Base-by-base conservation (phyloP, 2,113 vertebrate species). In the Turnix velox region DNA sequence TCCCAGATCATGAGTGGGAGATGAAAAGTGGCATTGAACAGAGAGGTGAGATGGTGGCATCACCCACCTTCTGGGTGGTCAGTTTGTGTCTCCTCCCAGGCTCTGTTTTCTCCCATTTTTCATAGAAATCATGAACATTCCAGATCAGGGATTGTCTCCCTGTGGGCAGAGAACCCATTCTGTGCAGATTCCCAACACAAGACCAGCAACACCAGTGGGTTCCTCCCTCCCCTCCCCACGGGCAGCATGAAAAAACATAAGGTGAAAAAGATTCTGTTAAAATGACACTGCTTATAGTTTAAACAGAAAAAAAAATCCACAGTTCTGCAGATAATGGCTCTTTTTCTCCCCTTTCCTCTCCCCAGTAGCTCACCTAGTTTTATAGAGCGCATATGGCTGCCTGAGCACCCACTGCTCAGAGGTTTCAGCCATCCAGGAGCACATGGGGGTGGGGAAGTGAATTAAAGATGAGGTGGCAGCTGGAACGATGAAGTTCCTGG, bases 381-480 rank as follows among this genome's bases (percentile, higher is more conserved):
- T 83, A 40, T 39, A 43, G 59, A 80, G 51, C 74, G 25, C 71
- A 27, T 33, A 40, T 57, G 67, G 92, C 68, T 59, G 42, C 77
- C 71, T 0, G 25, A 43, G 69, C 93, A 48, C 88, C 84, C 86
- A 51, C 88, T 10, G 92, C 85, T 82, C 58, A 0, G 2, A 43
- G 69, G 57, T 59, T n/a, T 39, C 75, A 55, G 90, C 74, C 28
- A 8, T 7, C 43, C 92, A 14, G 78, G 61, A 72, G 88, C 4
- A 0, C 7, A 0, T 31, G 71, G 13, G 80, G 69, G 40, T 5
- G 57, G 74, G 87, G 63, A 33, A 48, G 46, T 35, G 84, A 95
- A 94, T 93, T 91, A 73, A 61, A 91, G 88, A 72, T 93, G 69
- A 77, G 71, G 63, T n/a, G 46, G 79, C 88, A 66, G 91, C 84